Evolutionary conservation across 2,797 vertebrate species (phyloP), one percentile per base, ranked within the genome.

Genomic region (Myotis pilosus): DNA sequence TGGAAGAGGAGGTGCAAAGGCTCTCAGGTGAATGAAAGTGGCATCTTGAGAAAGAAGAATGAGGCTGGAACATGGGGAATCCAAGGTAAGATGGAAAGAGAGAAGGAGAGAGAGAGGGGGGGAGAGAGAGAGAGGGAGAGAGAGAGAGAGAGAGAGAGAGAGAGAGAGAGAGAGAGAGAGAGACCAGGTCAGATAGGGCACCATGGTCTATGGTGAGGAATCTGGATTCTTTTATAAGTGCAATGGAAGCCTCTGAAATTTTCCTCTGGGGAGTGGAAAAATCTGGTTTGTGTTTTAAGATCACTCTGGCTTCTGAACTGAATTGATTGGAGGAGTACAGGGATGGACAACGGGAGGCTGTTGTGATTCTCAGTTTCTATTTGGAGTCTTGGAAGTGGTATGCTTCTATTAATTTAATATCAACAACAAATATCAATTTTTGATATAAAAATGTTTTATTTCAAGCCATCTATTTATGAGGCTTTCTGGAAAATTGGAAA

Each of bases 391-490:
- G 9, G n/a, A 41, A 91, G 57, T 74, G 41, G 13, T 57, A 6
- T 60, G 12, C 1, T 30, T 74, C 20, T 78, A 64, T 74, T 68
- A 74, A 86, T 86, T 79, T 57, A 85, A 49, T 4, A 71, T 60
- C 2, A 80, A n/a, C 9, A 80, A 47, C 12, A n/a, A 72, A 78
- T 22, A 44, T 44, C 41, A 30, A 19, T 41, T 28, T 89, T 76
- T 95, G 91, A 53, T 82, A 90, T 69, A 64, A 76, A 79, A 55
- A 11, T 82, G 13, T 28, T 51, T 92, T 92, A 87, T 80, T 95
- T 96, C 85, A 69, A 82, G 47, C 49, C 82, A 55, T 79, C 36
- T 74, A 33, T 78, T 81, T 85, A 51, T 41, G 17, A 76, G 30
- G 5, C 4, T 53, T 92, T 94, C 83, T 41, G 22, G 30, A 57